Evolutionary conservation across 1,140 invertebrate genomes (phyloP).

Genomic region (Drosophila busckii): DNA sequence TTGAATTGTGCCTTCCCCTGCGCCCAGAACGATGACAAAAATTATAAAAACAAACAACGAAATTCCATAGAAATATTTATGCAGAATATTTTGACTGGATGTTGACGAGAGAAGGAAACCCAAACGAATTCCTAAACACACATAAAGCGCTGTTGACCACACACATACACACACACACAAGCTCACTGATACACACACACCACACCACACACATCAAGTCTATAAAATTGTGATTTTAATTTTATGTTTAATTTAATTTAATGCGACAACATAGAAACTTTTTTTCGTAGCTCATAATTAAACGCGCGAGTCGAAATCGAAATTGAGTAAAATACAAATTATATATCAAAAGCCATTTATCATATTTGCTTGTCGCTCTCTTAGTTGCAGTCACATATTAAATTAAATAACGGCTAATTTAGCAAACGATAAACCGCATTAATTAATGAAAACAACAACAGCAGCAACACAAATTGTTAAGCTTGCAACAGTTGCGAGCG

Average conservation of each 20-base stretch:
- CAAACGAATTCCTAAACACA: constrained; percentile 23
- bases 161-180: constrained; percentile 7
- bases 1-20: constrained; percentile 74
- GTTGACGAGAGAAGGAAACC: constrained; percentile 17
- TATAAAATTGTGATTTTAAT: constrained; percentile 79
- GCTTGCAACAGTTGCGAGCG: constrained; percentile 8
- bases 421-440: constrained; percentile 13
- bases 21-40: constrained; percentile 62
- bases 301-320: constrained; percentile 3
- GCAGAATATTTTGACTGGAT: constrained; percentile 72
- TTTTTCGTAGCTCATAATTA: constrained; percentile 30
- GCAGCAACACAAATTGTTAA: neutral
- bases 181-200: constrained; percentile 6
- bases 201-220: constrained; percentile 67
- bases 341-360: constrained; percentile 24
- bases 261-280: constrained; percentile 34
- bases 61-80: constrained; percentile 71
- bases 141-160: constrained; percentile 27
- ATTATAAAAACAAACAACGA: constrained; percentile 43
- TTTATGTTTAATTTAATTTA: constrained; percentile 74
- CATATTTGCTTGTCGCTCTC: constrained; percentile 34
- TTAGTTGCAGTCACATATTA: constrained; percentile 29
- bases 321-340: neutral
- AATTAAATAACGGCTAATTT: constrained; percentile 30
- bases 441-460: constrained; percentile 12